Conservation (phyloP, 1,140 invertebrate species). For the Neodiprion lecontei region DNA sequence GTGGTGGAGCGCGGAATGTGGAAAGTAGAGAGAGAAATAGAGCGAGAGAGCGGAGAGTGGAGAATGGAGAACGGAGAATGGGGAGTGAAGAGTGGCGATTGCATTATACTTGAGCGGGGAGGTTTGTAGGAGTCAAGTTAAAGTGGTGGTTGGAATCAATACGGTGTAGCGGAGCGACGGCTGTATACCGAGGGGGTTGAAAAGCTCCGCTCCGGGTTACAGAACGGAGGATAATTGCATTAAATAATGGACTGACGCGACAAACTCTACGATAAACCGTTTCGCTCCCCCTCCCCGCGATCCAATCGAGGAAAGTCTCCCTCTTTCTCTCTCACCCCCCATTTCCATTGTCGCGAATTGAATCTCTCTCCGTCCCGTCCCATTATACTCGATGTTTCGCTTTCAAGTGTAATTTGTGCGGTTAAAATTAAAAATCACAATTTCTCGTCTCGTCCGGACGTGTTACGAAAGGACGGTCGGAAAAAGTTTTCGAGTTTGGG, state of each 20-base stretch:
- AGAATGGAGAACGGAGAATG: background rate
- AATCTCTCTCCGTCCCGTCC: background rate
- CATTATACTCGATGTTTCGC: background rate
- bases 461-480: too few species aligned
- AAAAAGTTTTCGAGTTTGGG: too few species aligned
- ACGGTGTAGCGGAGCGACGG: slow-evolving; percentile 1
- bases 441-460: too few species aligned
- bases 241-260: slow-evolving; percentile 5
- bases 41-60: background rate
- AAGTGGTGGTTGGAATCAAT: slow-evolving; percentile 7
- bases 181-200: background rate
- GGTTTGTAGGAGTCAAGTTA: slow-evolving; percentile 1
- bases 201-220: slow-evolving; percentile 3
- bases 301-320: background rate
- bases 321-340: background rate
- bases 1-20: background rate
- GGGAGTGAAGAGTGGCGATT: background rate
- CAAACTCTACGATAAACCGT: background rate
- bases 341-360: background rate
- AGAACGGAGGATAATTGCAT: background rate
- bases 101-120: background rate
- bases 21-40: background rate
- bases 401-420: too few species aligned
- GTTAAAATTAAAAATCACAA: too few species aligned
- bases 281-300: background rate